Evolutionary conservation across 2,113 vertebrate genomes (phyloP).

Genomic region (Dermatemys mawii): DNA sequence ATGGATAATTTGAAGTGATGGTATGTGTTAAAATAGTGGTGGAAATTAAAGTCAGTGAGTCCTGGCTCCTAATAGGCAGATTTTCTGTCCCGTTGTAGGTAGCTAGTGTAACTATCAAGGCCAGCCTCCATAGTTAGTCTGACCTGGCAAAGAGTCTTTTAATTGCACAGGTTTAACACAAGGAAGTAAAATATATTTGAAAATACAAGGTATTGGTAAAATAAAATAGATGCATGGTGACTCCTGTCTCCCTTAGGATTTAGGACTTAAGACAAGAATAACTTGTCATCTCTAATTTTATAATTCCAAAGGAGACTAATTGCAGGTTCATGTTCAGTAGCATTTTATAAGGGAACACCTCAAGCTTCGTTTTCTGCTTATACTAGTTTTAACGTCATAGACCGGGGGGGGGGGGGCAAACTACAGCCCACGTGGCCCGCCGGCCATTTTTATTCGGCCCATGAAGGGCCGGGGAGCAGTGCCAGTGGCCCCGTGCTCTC

Average conservation of each 20-base stretch:
- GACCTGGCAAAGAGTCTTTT: constrained; percentile 34
- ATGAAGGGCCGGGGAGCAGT: too few relatives aligned
- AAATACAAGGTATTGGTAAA: constrained; percentile 1
- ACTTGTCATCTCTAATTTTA: background rate
- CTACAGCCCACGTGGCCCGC: too few relatives aligned
- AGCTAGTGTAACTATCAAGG: constrained; percentile 12
- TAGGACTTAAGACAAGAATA: constrained; percentile 38
- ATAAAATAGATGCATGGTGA: constrained; percentile 21
- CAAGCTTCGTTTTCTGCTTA: constrained; percentile 50
- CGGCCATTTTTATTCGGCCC: too few relatives aligned
- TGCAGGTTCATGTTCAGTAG: constrained; percentile 47
- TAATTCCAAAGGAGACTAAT: constrained; percentile 28
- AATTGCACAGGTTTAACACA: background rate
- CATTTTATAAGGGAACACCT: constrained; percentile 7
- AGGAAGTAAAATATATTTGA: constrained; percentile 22
- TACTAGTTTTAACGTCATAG: constrained; percentile 29
- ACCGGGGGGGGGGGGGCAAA: too few relatives aligned
- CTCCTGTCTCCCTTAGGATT: constrained; percentile 12
- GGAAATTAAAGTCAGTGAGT: constrained; percentile 1
- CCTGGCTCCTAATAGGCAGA: constrained; percentile 46
- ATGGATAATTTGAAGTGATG: constrained; percentile 68
- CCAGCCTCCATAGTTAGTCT: constrained; percentile 17
- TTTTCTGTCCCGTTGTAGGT: constrained; percentile 22
- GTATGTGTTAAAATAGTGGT: constrained; percentile 45
- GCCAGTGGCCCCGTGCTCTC: too few relatives aligned